Percentiles rank a stretch among this genome's conserved stretches.
Conservation (phyloP, 2,797 vertebrate genomes). For the Leuciscus waleckii region DNA sequence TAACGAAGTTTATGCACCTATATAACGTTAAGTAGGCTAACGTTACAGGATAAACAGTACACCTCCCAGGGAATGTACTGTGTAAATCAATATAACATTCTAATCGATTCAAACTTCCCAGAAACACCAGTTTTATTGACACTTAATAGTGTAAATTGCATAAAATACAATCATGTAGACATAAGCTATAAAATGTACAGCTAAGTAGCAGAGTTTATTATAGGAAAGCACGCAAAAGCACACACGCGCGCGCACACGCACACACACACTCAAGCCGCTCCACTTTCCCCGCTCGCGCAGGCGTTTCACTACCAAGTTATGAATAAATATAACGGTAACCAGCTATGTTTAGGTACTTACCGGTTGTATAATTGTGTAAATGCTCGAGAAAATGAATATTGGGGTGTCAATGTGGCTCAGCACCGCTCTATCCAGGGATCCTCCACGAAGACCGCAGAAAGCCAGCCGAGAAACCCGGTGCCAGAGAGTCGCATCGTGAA, state of each 20-base stretch:
- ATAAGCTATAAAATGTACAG: neutral
- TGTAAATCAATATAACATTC: neutral
- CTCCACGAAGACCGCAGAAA: conserved; percentile 40
- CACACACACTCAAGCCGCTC: neutral
- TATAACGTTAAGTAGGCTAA: conserved; percentile 8
- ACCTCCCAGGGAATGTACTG: neutral
- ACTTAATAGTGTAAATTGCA: neutral
- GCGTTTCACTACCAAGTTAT: conserved; percentile 29
- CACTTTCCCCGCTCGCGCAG: conserved; percentile 25
- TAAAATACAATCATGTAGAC: neutral
- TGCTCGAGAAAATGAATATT: neutral
- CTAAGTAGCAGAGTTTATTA: conserved; percentile 41
- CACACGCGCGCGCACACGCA: neutral
- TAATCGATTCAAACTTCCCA: neutral
- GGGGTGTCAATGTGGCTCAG: conserved; percentile 30
- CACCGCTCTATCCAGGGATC: conserved; percentile 43
- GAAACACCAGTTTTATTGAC: neutral
- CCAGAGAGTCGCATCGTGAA: conserved; percentile 43
- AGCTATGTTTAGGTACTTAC: conserved; percentile 36
- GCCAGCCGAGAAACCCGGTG: conserved; percentile 41
- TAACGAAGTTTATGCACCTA: conserved; percentile 10
- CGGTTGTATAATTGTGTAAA: neutral
- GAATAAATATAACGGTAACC: conserved; percentile 8
- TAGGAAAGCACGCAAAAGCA: conserved; percentile 2
- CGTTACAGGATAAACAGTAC: neutral